phyloP scores from a whole-genome alignment of 1,140 invertebrate genomes.

The Aplysia californica region DNA sequence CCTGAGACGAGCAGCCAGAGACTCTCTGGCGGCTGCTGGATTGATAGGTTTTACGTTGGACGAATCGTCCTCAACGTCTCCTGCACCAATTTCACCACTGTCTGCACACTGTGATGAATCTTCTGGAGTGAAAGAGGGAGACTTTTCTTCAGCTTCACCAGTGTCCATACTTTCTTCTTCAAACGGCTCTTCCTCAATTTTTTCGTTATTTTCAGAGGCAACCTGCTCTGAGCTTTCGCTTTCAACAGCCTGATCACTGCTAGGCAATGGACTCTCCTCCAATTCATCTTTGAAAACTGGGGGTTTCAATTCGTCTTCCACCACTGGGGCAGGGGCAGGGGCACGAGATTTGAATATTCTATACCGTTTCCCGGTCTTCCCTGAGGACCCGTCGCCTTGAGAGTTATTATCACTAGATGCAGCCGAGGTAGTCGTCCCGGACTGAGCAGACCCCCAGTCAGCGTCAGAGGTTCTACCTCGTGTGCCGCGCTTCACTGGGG shows the following conservation, averaged over 20 bases:
- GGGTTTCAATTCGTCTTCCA: constrained; percentile 15
- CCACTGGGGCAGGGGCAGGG: constrained; percentile 28
- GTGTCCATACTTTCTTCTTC: neutral
- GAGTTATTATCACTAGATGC: neutral
- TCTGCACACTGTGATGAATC: neutral
- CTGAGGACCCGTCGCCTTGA: neutral
- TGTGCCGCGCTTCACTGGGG: neutral
- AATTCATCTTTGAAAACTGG: constrained; percentile 20
- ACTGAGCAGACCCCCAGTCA: neutral
- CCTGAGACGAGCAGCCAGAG: neutral
- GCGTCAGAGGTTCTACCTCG: neutral
- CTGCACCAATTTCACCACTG: neutral
- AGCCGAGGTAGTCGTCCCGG: neutral
- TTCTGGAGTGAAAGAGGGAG: neutral
- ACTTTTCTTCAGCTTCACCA: neutral
- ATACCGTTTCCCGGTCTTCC: constrained; percentile 23
- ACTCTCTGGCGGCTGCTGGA: constrained; percentile 2
- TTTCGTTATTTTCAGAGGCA: no score
- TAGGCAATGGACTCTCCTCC: constrained; percentile 2
- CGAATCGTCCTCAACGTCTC: neutral
- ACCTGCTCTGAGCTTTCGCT: neutral
- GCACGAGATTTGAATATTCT: constrained; percentile 41
- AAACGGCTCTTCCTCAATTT: constrained; percentile 18
- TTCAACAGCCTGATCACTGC: neutral
- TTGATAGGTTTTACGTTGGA: neutral